Conservation (phyloP, 2,888 invertebrate genomes). For the Amphiduros pacificus region DNA sequence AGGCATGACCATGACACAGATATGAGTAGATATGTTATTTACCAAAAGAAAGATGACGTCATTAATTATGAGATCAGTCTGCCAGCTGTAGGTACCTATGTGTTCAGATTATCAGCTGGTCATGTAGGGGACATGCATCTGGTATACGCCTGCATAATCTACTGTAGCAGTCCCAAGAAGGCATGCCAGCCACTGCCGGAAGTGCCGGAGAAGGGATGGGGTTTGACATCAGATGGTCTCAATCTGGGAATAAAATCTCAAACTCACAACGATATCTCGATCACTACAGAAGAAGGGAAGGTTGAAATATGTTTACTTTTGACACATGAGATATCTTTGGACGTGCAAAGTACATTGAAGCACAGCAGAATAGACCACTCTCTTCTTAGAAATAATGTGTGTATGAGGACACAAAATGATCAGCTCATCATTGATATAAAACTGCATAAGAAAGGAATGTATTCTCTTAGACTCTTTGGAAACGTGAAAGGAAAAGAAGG, state of each 20-base stretch:
- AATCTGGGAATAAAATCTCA: slow-evolving; percentile 49
- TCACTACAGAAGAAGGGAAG: slow-evolving; percentile 46
- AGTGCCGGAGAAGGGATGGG: slow-evolving; percentile 53
- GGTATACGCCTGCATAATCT: too few species aligned
- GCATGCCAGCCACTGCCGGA: slow-evolving; percentile 49
- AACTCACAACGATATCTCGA: slow-evolving; percentile 42
- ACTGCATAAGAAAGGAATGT: slow-evolving; percentile 48
- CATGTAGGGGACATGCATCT: slow-evolving; percentile 41
- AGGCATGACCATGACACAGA: slow-evolving; percentile 14
- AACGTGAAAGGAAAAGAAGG: slow-evolving; percentile 44
- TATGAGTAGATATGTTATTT: slow-evolving; percentile 50
- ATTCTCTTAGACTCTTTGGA: slow-evolving; percentile 50
- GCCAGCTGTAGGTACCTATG: slow-evolving; percentile 46
- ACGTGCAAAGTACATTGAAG: slow-evolving; percentile 43
- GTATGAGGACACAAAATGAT: slow-evolving; percentile 41
- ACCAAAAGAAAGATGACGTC: slow-evolving; percentile 41
- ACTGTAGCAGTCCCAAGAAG: too few species aligned
- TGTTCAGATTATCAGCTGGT: slow-evolving; percentile 52
- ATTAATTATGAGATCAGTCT: slow-evolving; percentile 43
- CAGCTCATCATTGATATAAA: slow-evolving; percentile 48
- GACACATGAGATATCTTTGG: too few species aligned
- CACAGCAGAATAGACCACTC: slow-evolving; percentile 36
- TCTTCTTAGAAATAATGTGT: slow-evolving; percentile 42
- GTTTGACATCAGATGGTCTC: slow-evolving; percentile 44
- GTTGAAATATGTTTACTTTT: too few species aligned